Evolutionary conservation across 2,797 vertebrate genomes (phyloP).

Genomic region (Poeciliopsis presidionis): DNA sequence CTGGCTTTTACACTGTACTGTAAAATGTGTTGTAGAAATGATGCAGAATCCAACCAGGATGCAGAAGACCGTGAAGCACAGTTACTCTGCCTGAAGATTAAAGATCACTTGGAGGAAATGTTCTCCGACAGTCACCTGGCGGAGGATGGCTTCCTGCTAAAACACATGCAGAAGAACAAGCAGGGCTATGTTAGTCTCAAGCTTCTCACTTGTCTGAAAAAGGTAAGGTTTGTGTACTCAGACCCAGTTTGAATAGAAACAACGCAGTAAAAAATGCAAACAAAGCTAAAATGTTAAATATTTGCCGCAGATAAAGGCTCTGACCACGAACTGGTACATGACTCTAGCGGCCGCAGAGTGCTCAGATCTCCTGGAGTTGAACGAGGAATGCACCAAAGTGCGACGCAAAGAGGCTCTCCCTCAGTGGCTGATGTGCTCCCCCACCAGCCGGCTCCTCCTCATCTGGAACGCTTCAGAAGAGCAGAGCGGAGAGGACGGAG

Average conservation of each 20-base stretch:
- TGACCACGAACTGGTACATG: slow-evolving; percentile 83
- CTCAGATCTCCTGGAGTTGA: slow-evolving; percentile 83
- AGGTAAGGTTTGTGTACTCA: slow-evolving; percentile 48
- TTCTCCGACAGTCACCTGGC: slow-evolving; percentile 62
- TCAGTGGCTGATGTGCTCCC: slow-evolving; percentile 76
- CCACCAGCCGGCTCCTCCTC: slow-evolving; percentile 82
- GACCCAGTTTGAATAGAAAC: slow-evolving; percentile 33
- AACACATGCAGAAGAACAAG: slow-evolving; percentile 62
- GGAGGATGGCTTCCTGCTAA: slow-evolving; percentile 64
- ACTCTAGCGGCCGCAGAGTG: slow-evolving; percentile 77
- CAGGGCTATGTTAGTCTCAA: slow-evolving; percentile 62
- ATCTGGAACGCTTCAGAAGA: slow-evolving; percentile 75
- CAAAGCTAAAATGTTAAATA: slow-evolving; percentile 38
- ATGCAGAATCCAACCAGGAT: slow-evolving; percentile 17
- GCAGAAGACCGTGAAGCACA: slow-evolving; percentile 25
- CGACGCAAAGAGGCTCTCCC: slow-evolving; percentile 75
- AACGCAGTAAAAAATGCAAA: slow-evolving; percentile 28
- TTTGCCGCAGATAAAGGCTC: slow-evolving; percentile 79
- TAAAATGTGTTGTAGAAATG: slow-evolving; percentile 39
- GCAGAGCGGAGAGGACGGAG: slow-evolving; percentile 2
- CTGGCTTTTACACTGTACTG: neutral
- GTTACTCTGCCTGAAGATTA: slow-evolving; percentile 47
- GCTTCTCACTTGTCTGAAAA: slow-evolving; percentile 64
- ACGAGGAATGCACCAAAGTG: slow-evolving; percentile 84
- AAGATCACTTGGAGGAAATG: slow-evolving; percentile 57